Conservation (phyloP, 2,113 vertebrate genomes). For the Psammodynastes pulverulentus region DNA sequence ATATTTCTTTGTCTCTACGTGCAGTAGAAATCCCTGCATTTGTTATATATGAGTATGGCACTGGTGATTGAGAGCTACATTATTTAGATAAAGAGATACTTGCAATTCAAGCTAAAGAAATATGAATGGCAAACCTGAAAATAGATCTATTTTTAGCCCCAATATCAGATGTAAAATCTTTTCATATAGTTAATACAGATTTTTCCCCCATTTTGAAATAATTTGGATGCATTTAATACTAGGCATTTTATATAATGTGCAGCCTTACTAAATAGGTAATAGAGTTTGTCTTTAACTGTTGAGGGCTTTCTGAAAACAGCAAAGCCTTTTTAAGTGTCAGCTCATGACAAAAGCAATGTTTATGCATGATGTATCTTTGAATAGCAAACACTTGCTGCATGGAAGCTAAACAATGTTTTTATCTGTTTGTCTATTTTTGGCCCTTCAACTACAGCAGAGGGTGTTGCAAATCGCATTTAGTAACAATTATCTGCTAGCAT, state of each 20-base stretch:
- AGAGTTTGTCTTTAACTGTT: conserved; percentile 67
- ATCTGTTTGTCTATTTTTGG: conserved; percentile 76
- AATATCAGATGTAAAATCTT: not conserved
- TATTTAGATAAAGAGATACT: not conserved
- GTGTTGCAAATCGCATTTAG: conserved; percentile 78
- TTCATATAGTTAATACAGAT: not conserved
- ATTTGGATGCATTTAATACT: conserved; percentile 57
- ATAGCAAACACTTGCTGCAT: conserved; percentile 80
- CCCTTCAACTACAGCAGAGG: conserved; percentile 67
- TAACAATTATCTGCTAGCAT: conserved; percentile 77
- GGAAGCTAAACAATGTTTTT: conserved; percentile 78
- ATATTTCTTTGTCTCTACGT: not conserved
- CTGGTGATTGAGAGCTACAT: not conserved
- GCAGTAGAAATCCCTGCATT: not conserved
- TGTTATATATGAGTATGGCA: not conserved
- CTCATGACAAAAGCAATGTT: conserved; percentile 80
- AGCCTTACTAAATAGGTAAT: conserved; percentile 69
- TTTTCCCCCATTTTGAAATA: not conserved
- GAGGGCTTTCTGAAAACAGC: conserved; percentile 68
- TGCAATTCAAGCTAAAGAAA: not conserved
- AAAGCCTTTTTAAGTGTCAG: conserved; percentile 71
- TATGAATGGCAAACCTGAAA: not conserved
- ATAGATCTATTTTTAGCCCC: not conserved
- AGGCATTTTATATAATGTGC: conserved; percentile 57
- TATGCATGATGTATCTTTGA: conserved; percentile 78